Evolutionary conservation across 2,888 invertebrate genomes (phyloP).

Genomic region (Pyralis farinalis): DNA sequence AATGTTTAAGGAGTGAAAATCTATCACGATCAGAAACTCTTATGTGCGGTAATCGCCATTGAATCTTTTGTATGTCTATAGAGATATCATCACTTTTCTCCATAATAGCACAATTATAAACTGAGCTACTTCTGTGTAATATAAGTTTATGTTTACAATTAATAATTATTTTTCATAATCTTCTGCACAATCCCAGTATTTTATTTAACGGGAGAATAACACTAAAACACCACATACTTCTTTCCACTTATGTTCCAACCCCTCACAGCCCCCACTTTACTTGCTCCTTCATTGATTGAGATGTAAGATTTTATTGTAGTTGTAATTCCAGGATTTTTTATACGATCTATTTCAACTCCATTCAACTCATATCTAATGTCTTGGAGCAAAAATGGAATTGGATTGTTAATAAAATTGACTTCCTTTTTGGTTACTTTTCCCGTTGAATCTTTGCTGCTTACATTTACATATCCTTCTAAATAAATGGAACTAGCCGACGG

Average conservation of each 20-base stretch:
- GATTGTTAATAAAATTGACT: conserved; percentile 9
- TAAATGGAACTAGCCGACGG: conserved; percentile 20
- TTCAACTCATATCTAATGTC: too few species aligned
- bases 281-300: conserved; percentile 30
- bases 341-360: too few species aligned
- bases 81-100: conserved; percentile 5
- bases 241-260: conserved; percentile 17
- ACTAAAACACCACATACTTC: conserved; percentile 3
- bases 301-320: conserved; percentile 32
- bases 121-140: conserved; percentile 12
- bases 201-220: too few species aligned
- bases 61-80: conserved; percentile 8
- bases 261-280: conserved; percentile 24
- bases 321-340: conserved; percentile 13
- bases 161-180: conserved; percentile 38
- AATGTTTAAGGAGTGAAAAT: conserved; percentile 7
- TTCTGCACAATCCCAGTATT: conserved; percentile 10
- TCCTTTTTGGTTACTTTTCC: too few species aligned
- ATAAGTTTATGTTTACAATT: conserved; percentile 22
- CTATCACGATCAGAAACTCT: conserved; percentile 17
- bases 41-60: conserved; percentile 14
- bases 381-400: conserved; percentile 9
- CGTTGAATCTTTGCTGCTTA: too few species aligned
- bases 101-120: conserved; percentile 9
- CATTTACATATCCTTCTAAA: too few species aligned